Evolutionary conservation across 2,888 invertebrate genomes (phyloP), one percentile per base, ranked within the genome.

Genomic region (Spilarctia lutea): DNA sequence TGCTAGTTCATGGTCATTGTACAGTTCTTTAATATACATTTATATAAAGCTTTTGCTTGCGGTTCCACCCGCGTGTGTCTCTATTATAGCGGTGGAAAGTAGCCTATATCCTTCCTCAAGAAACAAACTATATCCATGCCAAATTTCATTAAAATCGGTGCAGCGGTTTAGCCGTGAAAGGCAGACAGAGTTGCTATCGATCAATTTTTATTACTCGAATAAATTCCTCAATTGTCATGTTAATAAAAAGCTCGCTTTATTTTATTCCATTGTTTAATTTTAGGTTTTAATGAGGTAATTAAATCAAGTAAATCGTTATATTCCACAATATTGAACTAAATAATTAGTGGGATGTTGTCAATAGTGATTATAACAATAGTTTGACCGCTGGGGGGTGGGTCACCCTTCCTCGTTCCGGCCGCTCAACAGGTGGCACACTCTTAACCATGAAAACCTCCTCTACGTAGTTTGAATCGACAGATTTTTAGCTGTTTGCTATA

Each of bases 341-440:
- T 71, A 48, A 30, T 33, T 20, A 13, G n/a, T 42, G 65, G 52
- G 3, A 33, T 72, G 63, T 48, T 10, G 10, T 68, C 48, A 7
- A 69, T 42, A 66, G 65, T 60, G 56, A 66, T 70, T 45, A 70
- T 42, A 74, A 66, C 65, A 52, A 65, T 74, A 70, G 74, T 74
- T 35, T 60, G 69, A 60, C 66, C 66, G 70, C 30, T 24, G 60
- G 27, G 27, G 27, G 65, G 56, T 33, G 45, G 11, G 65, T 27
- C 35, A 27, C 35, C 68, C 74, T 24, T 56, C 65, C 48, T 24
- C n/a, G 39, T 48, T 30, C 16, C 27, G 56, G 24, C 18, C 63
- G 68, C 33, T 65, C 74, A 74, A 74, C 74, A 74, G 70, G 74
- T 74, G 56, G 70, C 27, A 11, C 35, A 10, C 66, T 45, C 68